Evolutionary conservation across 2,888 invertebrate genomes (phyloP).

Genomic region (Agriopis marginaria): DNA sequence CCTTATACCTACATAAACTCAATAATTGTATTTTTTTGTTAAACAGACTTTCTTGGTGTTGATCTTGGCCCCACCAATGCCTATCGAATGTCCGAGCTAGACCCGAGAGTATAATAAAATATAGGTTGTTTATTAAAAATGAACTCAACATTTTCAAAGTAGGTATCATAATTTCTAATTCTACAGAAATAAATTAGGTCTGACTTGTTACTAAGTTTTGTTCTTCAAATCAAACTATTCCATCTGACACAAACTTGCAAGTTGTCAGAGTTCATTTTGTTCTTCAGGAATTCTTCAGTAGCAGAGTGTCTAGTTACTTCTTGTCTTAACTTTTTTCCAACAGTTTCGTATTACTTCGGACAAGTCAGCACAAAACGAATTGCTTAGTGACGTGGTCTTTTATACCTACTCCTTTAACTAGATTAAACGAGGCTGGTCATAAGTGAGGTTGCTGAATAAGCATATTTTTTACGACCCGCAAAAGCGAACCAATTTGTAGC

Average conservation of each 20-base stretch:
- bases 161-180: not conserved
- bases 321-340: conserved; percentile 31
- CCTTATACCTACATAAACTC: too few relatives aligned
- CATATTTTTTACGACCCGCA: conserved; percentile 6
- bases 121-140: not conserved
- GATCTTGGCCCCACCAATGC: too few relatives aligned
- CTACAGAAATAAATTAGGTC: not conserved
- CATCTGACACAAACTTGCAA: conserved; percentile 31
- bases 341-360: conserved; percentile 27
- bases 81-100: too few relatives aligned
- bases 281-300: conserved; percentile 20
- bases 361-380: conserved; percentile 21
- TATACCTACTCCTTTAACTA: conserved; percentile 1
- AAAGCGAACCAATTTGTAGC: conserved; percentile 4
- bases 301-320: conserved; percentile 30
- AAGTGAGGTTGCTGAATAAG: conserved; percentile 2
- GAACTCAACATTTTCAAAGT: not conserved
- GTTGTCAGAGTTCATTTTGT: conserved; percentile 34
- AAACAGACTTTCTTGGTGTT: too few relatives aligned
- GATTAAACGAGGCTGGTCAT: conserved; percentile 5
- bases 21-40: too few relatives aligned
- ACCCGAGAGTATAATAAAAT: too few relatives aligned
- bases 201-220: not conserved
- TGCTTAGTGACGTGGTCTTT: conserved; percentile 18
- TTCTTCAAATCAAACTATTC: conserved; percentile 10